These are phyloP conservation scores for Nycticebus coucang DNA, from an alignment of 2,113 vertebrate genomes.

Conservation along the genomic window DNA sequence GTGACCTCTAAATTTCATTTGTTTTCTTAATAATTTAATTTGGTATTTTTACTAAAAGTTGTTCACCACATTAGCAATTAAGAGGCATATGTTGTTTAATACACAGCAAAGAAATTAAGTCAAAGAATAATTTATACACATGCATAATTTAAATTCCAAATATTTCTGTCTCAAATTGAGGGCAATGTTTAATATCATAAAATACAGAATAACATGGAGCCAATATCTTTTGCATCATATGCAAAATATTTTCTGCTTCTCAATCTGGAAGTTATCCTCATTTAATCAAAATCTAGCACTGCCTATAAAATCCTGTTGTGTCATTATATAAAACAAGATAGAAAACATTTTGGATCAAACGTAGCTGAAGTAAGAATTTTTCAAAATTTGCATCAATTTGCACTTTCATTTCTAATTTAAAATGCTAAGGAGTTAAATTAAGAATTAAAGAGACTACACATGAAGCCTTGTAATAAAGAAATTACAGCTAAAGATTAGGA, in stretches of 20 bases:
- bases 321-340: not conserved
- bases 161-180: not conserved
- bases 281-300: constrained; percentile 44
- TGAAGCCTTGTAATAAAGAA: not conserved
- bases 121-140: not conserved
- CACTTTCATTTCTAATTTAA: not conserved
- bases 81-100: not conserved
- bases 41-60: constrained; percentile 27
- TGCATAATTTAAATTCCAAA: constrained; percentile 38
- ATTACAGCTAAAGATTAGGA: not conserved
- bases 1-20: not conserved
- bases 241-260: constrained; percentile 7
- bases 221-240: not conserved
- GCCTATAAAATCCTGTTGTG: not conserved
- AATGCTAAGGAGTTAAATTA: constrained; percentile 19
- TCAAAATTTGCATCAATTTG: constrained; percentile 14
- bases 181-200: constrained; percentile 5
- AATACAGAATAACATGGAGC: not conserved
- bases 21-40: constrained; percentile 49
- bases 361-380: not conserved
- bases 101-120: constrained; percentile 1
- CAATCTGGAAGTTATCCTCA: constrained; percentile 26
- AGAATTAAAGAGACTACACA: constrained; percentile 26
- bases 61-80: constrained; percentile 11
- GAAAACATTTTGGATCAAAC: not conserved